phyloP scores from a whole-genome alignment of 2,113 vertebrate genomes.

The Callopanchax toddi region DNA sequence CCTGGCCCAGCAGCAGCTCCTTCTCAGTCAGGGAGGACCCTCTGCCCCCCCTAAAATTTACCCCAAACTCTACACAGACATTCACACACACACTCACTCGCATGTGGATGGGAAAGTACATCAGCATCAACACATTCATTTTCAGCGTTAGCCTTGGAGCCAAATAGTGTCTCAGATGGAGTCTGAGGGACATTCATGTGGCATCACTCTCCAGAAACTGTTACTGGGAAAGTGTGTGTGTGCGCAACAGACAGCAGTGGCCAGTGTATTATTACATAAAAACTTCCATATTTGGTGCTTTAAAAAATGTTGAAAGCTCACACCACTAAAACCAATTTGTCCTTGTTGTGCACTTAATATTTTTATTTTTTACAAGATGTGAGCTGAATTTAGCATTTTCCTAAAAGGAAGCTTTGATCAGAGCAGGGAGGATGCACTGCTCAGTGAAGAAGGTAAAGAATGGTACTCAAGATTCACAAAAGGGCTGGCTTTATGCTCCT shows the following conservation, averaged over 20 bases:
- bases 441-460: conserved; percentile 36
- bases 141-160: conserved; percentile 86
- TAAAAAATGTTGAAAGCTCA: conserved; percentile 48
- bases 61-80: conserved; percentile 95
- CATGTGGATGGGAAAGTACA: conserved; percentile 94
- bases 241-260: conserved; percentile 36
- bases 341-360: conserved; percentile 64
- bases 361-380: conserved; percentile 23
- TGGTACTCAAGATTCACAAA: conserved; percentile 64
- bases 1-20: conserved; percentile 79
- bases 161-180: conserved; percentile 23
- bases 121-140: conserved; percentile 95
- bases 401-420: too few relatives aligned
- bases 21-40: conserved; percentile 69
- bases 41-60: conserved; percentile 89
- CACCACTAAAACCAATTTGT: conserved; percentile 65
- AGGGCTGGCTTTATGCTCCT: conserved; percentile 59
- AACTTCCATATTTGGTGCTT: conserved; percentile 61
- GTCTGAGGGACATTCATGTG: conserved; percentile 16
- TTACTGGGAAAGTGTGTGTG: conserved; percentile 17
- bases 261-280: conserved; percentile 54
- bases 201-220: conserved; percentile 20
- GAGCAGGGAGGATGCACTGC: conserved; percentile 3
- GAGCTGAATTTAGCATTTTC: conserved; percentile 14
- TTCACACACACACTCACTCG: conserved; percentile 90